These are phyloP conservation scores for Drosophila suzukii DNA, from an alignment of 1,140 invertebrate genomes.

Conservation along the genomic window DNA sequence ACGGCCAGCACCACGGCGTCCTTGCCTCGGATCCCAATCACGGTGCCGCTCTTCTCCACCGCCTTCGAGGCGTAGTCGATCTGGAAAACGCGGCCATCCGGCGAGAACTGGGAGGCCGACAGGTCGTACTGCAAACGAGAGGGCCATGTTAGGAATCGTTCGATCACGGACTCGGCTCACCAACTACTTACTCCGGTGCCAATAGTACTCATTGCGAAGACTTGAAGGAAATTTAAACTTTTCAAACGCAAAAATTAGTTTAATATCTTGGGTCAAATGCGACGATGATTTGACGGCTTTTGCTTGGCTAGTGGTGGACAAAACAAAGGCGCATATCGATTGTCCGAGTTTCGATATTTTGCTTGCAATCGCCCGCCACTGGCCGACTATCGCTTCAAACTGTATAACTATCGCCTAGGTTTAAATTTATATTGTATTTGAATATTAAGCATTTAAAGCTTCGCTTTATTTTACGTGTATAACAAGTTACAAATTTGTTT, in stretches of 20 bases:
- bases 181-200: conserved; percentile 93
- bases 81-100: conserved; percentile 99
- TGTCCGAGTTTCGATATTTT: not conserved
- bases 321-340: conserved; percentile 12
- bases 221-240: conserved; percentile 31
- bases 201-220: conserved; percentile 94
- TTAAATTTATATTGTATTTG: not conserved
- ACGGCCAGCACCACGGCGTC: conserved; percentile 99
- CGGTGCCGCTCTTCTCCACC: conserved; percentile 99
- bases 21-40: conserved; percentile 96
- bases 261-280: conserved; percentile 29
- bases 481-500: too few relatives aligned
- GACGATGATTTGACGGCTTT: conserved; percentile 84
- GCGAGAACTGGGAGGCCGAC: conserved; percentile 99
- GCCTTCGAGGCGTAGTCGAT: conserved; percentile 99
- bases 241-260: conserved; percentile 20
- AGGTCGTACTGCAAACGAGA: conserved; percentile 94
- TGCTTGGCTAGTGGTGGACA: conserved; percentile 35
- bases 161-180: conserved; percentile 12
- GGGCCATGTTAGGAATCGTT: not conserved
- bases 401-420: not conserved
- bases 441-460: too few relatives aligned
- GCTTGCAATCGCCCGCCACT: too few relatives aligned
- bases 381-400: not conserved
- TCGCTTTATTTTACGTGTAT: too few relatives aligned